Base-by-base conservation (phyloP, 2,888 invertebrate species). In the Blastobasis adustella region DNA sequence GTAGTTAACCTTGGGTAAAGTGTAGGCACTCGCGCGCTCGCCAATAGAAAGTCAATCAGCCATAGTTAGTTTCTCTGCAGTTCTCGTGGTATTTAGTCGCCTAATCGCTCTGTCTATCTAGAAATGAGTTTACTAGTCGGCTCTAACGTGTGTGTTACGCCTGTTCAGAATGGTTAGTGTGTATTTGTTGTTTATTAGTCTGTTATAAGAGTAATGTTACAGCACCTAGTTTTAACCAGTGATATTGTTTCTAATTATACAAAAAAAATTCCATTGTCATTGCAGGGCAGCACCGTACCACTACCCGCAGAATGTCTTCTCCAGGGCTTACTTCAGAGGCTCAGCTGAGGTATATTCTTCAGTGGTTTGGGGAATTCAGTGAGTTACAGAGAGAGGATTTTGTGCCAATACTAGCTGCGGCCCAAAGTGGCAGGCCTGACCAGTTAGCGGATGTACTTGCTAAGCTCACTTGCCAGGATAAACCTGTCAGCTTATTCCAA, bases 361-460 rank as follows among this genome's bases (percentile, higher is more conserved):
- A 95, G 72, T 96, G 96, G 96, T 96, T 96, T 70, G 91, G 92
- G 67, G 96, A 96, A 80, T 96, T 95, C 92, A 96, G 96, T 72
- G 96, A 96, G 71, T 90, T 96, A 76, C 96, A 96, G 74, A 90
- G 94, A 52, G 93, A 93, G 54, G 96, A 96, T 74, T 96, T 96
- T 76, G 73, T 96, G 55, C 93, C 94, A 0, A 90, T 96, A 54
- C 81, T 96, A 45, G 91, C 94, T 39, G 89, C 89, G 5, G 87
- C 90, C 7, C 89, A 90, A 10, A 88, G 90, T 8, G 90, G 90
- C 50, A 91, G 93, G 63, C 91, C 94, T 4, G 95, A 96, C 67
- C 94, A 94, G 49, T 89, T 96, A 42, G 92, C 94, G 37, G 90
- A 92, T 45, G 90, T 91, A 9, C 82, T 95, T 60, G 91, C 93